These are phyloP conservation scores for Agelastica alni DNA, from an alignment of 2,888 invertebrate genomes.

Conservation along the genomic window DNA sequence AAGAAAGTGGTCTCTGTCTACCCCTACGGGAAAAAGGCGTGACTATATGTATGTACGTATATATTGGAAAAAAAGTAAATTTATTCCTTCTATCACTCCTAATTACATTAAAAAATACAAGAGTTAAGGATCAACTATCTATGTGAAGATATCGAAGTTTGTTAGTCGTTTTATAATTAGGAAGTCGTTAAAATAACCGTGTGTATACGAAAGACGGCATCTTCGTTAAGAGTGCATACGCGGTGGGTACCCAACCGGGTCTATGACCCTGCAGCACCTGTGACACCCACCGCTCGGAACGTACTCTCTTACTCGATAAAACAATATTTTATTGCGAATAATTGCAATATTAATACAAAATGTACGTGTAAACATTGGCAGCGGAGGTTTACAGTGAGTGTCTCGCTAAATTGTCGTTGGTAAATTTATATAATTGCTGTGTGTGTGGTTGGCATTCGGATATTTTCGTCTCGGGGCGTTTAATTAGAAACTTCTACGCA, in stretches of 20 bases:
- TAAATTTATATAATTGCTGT: conserved; percentile 43
- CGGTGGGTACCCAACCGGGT: conserved; percentile 43
- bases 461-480: conserved; percentile 5
- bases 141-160: neutral
- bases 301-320: conserved; percentile 54
- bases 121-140: no score
- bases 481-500: conserved; percentile 10
- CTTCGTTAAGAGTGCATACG: neutral
- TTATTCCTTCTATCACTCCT: no score
- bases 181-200: conserved; percentile 41
- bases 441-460: conserved; percentile 33
- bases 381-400: conserved; percentile 35
- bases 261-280: conserved; percentile 56
- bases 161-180: conserved; percentile 30
- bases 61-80: no score
- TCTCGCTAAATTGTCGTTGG: conserved; percentile 37
- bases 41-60: no score
- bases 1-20: no score
- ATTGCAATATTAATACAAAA: conserved; percentile 53
- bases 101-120: no score
- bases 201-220: conserved; percentile 29
- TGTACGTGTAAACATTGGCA: conserved; percentile 47
- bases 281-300: conserved; percentile 54
- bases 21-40: no score
- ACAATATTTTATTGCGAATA: conserved; percentile 56